Evolutionary conservation across 2,113 vertebrate species (phyloP), one percentile per base, ranked within the genome.

Genomic region (Bambusicola thoracicus): DNA sequence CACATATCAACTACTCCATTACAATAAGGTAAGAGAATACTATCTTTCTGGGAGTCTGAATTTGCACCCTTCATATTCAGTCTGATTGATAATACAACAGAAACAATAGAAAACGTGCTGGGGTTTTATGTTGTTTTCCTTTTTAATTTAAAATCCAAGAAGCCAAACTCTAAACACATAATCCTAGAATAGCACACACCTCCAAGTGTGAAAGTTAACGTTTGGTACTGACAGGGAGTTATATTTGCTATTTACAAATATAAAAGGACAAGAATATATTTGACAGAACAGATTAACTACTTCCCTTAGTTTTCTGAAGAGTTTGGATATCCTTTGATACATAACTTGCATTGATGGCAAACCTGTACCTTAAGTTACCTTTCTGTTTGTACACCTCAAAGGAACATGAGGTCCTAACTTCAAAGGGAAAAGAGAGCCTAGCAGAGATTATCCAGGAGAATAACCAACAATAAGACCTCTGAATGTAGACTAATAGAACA

Each of bases 51-150:
- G 1, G n/a, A 72, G 16, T 8, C 48, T 29, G 4, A 29, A 63
- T 46, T 78, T 59, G 22, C 0, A 0, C 30, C n/a, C 40, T 30
- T n/a, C n/a, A 32, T 43, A 84, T 29, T 81, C 76, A 72, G 30
- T 22, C 53, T 87, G 40, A 90, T 61, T 83, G 78, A 62, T 48
- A 62, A 40, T 7, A 22, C 1, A 40, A 20, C 7, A 69, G 40
- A 19, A 83, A 41, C 2, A 0, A 62, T 3, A 62, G 59, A 38
- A 38, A 58, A 58, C 6, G 15, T 16, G 51, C 13, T 0, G 1
- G 11, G 21, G 2, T 5, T 3, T 3, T 32, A 32, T 67, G 30
- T 43, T 17, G 5, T 68, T 44, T 36, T 8, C 48, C 25, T 36
- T 40, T 68, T 62, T 3, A 21, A 58, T 46, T 36, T 80, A 80